Percentiles rank a stretch among this genome's conserved stretches.
Evolutionary conservation across 92 coral and sea anemone genomes (phyloP).

Genomic region (Paramuricea clavata): DNA sequence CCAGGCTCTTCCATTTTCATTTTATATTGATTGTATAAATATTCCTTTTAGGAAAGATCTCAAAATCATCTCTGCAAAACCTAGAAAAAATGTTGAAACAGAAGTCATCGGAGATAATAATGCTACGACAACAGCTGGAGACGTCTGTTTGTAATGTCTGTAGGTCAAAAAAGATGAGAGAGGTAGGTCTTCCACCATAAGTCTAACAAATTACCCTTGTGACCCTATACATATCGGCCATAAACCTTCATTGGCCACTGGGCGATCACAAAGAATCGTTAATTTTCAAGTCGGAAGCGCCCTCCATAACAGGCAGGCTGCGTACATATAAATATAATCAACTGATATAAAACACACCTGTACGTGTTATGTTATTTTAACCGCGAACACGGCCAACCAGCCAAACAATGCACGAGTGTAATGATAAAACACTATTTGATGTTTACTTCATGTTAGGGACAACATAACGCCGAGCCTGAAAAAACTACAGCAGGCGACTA

Average conservation of each 20-base stretch:
- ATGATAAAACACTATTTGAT: background rate
- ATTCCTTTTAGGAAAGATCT: background rate
- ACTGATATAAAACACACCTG: no score
- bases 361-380: no score
- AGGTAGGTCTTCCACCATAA: slow-evolving; percentile 22
- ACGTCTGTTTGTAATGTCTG: slow-evolving; percentile 1
- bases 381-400: no score
- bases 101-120: slow-evolving; percentile 38
- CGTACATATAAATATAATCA: no score
- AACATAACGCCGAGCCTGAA: background rate
- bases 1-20: no score
- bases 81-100: slow-evolving; percentile 31
- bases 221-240: no score
- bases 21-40: background rate
- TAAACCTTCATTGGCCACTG: no score
- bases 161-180: background rate
- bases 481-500: background rate
- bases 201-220: no score
- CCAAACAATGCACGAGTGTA: no score
- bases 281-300: no score
- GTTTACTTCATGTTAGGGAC: background rate
- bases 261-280: no score
- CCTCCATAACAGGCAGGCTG: no score
- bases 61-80: slow-evolving; percentile 43
- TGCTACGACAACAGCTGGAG: slow-evolving; percentile 32